These are phyloP conservation scores for Gila robusta DNA, from an alignment of 2,797 vertebrate species.

Conservation along the genomic window DNA sequence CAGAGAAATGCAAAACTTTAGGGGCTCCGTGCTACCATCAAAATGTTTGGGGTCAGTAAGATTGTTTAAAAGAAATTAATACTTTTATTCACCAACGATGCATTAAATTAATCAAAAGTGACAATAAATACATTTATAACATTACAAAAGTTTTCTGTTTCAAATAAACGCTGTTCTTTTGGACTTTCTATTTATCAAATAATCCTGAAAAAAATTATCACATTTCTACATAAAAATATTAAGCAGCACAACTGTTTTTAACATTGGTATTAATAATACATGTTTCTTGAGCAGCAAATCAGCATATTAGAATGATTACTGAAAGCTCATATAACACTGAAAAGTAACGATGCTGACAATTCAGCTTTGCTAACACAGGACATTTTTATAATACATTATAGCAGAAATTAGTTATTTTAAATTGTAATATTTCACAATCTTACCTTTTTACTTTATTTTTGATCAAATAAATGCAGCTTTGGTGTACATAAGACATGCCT, in stretches of 20 bases:
- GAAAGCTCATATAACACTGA: too few species aligned
- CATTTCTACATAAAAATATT: too few species aligned
- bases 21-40: background rate
- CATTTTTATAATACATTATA: background rate
- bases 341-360: background rate
- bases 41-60: background rate
- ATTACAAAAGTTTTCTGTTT: background rate
- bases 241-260: background rate
- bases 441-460: background rate
- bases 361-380: background rate
- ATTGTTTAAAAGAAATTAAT: background rate
- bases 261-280: background rate
- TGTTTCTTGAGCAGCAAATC: background rate
- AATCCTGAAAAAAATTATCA: too few species aligned
- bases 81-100: background rate
- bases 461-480: background rate
- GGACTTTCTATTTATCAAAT: background rate
- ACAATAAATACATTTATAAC: background rate
- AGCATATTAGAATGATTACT: too few species aligned
- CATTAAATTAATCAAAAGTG: background rate
- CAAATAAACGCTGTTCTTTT: slow-evolving; percentile 2
- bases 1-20: too few species aligned
- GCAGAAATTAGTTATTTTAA: background rate
- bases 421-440: background rate
- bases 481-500: background rate